A percentile compares a stretch with the other conserved stretches of the same genome.
Conservation (phyloP, 2,888 invertebrate genomes). For the Thumatha senex region DNA sequence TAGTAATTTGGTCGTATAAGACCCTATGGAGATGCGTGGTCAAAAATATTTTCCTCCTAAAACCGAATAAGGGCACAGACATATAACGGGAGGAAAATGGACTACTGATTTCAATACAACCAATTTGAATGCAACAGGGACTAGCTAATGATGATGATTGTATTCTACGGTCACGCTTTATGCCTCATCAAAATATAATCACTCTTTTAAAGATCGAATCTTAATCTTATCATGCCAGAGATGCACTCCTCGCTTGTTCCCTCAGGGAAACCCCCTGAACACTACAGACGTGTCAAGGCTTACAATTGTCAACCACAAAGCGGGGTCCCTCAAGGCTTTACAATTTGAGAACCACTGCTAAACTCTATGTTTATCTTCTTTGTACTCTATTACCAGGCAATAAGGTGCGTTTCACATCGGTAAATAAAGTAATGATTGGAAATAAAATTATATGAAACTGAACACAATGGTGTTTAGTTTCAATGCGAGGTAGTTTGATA, state of each 20-base stretch:
- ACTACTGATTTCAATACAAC: too few relatives aligned
- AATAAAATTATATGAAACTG: conserved; percentile 41
- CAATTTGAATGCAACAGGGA: too few relatives aligned
- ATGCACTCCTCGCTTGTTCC: background rate
- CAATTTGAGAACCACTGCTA: conserved; percentile 13
- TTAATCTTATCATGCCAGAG: conserved; percentile 3
- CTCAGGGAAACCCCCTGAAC: background rate
- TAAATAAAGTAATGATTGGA: conserved; percentile 22
- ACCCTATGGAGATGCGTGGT: too few relatives aligned
- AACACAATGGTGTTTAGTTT: conserved; percentile 44
- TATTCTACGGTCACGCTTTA: background rate
- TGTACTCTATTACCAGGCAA: background rate
- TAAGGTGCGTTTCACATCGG: background rate
- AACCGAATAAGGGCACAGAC: too few relatives aligned
- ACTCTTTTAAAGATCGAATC: background rate
- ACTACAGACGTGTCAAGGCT: conserved; percentile 10
- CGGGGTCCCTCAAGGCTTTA: conserved; percentile 2
- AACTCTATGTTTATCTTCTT: background rate
- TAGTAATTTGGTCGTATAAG: too few relatives aligned
- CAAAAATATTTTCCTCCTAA: too few relatives aligned
- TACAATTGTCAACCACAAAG: conserved; percentile 11
- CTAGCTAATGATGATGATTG: too few relatives aligned
- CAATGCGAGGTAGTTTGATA: conserved; percentile 39
- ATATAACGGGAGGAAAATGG: too few relatives aligned
- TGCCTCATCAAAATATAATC: background rate